A percentile compares a stretch with the other conserved stretches of the same genome.
Evolutionary conservation across 2,888 invertebrate genomes (phyloP).

Genomic region (Poecilus cupreus): DNA sequence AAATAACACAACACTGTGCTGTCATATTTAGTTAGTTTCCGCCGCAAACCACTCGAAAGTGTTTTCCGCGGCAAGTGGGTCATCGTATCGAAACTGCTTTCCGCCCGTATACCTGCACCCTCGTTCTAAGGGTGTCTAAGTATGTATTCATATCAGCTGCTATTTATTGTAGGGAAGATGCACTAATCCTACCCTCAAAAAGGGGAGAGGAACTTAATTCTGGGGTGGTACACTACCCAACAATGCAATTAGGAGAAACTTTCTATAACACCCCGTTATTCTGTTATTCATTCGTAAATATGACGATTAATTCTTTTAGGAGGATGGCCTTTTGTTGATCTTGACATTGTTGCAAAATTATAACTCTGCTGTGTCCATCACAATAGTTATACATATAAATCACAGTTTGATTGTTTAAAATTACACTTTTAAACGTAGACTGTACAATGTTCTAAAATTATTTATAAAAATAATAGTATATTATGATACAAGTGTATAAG

Average conservation of each 20-base stretch:
- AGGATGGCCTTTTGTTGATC: slow-evolving; percentile 7
- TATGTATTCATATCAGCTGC: slow-evolving; percentile 67
- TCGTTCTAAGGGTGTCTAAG: slow-evolving; percentile 62
- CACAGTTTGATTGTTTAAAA: no score
- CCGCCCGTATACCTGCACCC: slow-evolving; percentile 56
- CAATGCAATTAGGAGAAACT: slow-evolving; percentile 37
- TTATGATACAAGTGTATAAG: no score
- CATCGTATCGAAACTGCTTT: slow-evolving; percentile 39
- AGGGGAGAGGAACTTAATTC: slow-evolving; percentile 58
- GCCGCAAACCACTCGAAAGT: slow-evolving; percentile 35
- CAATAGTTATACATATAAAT: no score
- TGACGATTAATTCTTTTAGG: slow-evolving; percentile 37
- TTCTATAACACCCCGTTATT: slow-evolving; percentile 4
- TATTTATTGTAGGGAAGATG: slow-evolving; percentile 65
- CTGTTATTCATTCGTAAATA: slow-evolving; percentile 35
- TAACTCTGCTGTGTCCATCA: no score
- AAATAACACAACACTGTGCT: slow-evolving; percentile 27
- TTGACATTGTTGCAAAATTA: background rate
- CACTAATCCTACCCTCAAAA: slow-evolving; percentile 64
- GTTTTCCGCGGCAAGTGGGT: slow-evolving; percentile 34
- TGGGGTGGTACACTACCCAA: slow-evolving; percentile 58
- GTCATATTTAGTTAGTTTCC: slow-evolving; percentile 26
- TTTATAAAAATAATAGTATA: no score
- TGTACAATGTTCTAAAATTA: no score
- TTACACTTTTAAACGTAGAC: no score